phyloP scores from a whole-genome alignment of 2,113 vertebrate species.

The Danio rerio region DNA sequence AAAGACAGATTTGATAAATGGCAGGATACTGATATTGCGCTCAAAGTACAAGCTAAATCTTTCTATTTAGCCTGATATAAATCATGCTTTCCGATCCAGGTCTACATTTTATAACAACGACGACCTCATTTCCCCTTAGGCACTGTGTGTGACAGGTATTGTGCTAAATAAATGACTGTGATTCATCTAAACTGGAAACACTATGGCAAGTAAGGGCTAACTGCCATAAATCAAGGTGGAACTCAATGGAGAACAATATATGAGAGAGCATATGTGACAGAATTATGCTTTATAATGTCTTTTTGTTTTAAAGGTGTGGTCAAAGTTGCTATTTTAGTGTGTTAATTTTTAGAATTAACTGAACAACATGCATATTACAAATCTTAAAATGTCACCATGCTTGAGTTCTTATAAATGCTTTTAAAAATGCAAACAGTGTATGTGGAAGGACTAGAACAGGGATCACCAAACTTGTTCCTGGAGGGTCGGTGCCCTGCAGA shows the following conservation, averaged over 20 bases:
- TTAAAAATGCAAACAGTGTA: no score
- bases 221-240: background rate
- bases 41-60: slow-evolving; percentile 12
- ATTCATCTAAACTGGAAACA: slow-evolving; percentile 16
- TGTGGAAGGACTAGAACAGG: no score
- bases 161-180: slow-evolving; percentile 34
- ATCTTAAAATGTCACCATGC: no score
- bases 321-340: no score
- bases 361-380: no score
- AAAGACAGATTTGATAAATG: background rate
- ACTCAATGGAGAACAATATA: slow-evolving; percentile 8
- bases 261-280: background rate
- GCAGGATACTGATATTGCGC: slow-evolving; percentile 20
- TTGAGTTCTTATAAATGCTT: no score
- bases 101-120: slow-evolving; percentile 24
- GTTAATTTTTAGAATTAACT: no score
- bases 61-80: slow-evolving; percentile 45
- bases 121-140: slow-evolving; percentile 29
- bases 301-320: no score
- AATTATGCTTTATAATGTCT: no score
- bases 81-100: slow-evolving; percentile 39
- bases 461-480: no score
- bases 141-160: slow-evolving; percentile 55
- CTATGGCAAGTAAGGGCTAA: background rate
- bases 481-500: no score